phyloP scores from a whole-genome alignment of 2,888 invertebrate genomes.

The Tuta absoluta region DNA sequence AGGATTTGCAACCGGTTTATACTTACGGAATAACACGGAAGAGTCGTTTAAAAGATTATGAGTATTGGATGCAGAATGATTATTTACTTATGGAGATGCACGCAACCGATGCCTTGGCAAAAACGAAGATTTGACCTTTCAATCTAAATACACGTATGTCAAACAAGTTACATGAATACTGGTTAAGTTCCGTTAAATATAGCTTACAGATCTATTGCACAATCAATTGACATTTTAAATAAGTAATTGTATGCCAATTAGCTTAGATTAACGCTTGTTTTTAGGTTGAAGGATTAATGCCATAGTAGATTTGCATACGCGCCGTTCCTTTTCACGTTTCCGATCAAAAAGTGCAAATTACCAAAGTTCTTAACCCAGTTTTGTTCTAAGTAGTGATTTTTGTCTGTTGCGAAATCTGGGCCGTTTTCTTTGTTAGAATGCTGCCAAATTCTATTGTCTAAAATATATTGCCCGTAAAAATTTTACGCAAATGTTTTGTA shows the following conservation, averaged over 20 bases:
- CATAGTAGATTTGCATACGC: conserved; percentile 31
- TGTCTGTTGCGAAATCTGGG: conserved; percentile 1
- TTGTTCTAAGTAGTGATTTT: conserved; percentile 21
- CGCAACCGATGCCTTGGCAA: too few species aligned
- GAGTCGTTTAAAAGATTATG: not conserved
- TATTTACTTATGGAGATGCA: not conserved
- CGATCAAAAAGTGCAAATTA: conserved; percentile 19
- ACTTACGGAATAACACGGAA: not conserved
- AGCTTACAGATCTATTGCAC: not conserved
- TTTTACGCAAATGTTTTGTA: not conserved
- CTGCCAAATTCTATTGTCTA: not conserved
- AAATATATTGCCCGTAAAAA: too few species aligned
- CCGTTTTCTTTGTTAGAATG: not conserved
- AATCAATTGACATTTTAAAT: conserved; percentile 13
- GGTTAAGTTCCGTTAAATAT: conserved; percentile 3
- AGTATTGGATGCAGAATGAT: not conserved
- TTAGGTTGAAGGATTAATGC: conserved; percentile 6
- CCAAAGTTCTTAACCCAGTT: conserved; percentile 19
- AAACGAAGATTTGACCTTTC: not conserved
- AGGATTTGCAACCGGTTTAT: not conserved
- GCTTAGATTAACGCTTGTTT: not conserved
- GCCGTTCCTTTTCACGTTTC: conserved; percentile 31
- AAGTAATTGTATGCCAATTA: conserved; percentile 19
- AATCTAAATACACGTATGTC: not conserved
- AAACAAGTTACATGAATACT: conserved; percentile 36